Base-by-base conservation (phyloP, 1,140 invertebrate species). In the Halyomorpha halys region DNA sequence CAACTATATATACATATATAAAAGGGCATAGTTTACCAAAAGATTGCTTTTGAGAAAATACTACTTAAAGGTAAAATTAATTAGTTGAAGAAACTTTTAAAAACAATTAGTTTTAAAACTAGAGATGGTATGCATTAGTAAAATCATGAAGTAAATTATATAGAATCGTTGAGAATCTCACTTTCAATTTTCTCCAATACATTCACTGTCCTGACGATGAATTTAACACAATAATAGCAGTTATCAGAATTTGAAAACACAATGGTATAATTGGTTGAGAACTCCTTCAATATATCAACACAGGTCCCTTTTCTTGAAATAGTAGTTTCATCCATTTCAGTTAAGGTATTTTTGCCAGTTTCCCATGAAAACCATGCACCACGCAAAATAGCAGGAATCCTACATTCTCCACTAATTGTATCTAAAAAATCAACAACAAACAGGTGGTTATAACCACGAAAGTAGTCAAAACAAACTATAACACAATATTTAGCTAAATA, bases 331-430 rank as follows among this genome's bases (percentile, higher is more conserved):
- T 93, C 85, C 34, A 96, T 85, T 71, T 88, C 85, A 6, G 90
- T 94, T 56, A 85, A 79, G 0, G 87, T 91, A 71, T 91, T 89
- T 70, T 80, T 76, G 19, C 90, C 89, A 76, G 86, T 86, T 81
- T 95, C 92, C 82, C 90, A 88, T 13, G 89, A 92, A 76, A 91
- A 94, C 91, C 91, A 94, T 44, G 86, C 82, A 62, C 90, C 90
- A 72, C 88, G 80, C 30, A 94, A 75, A 59, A 90, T 83, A 65
- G 82, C 71, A 23, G 90, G 89, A 72, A 93, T 89, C 18, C 73
- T 65, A 66, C 79, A 82, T 47, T 62, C 61, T 9, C n/a, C 47
- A 49, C 47, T 21, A n/a, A 19, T 8, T 1, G 47, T 39, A 11
- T 39, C 34, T 39, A 39, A 13, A 39, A 39, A 39, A 39, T 30